phyloP scores from a whole-genome alignment of 2,888 invertebrate genomes.

The Mesochorus sp. region DNA sequence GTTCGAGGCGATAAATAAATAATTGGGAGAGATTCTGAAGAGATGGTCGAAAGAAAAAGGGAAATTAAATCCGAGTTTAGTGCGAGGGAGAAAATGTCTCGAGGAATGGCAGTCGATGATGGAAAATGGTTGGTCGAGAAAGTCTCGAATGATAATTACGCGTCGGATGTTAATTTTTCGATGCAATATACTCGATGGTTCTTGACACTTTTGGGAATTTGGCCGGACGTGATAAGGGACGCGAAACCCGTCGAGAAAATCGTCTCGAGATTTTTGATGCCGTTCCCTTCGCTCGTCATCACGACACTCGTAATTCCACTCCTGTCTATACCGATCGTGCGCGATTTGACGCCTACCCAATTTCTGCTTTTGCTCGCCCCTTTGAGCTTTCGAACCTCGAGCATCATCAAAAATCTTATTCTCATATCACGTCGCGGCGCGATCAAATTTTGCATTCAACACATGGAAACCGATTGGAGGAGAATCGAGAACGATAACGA shows the following conservation, averaged over 20 bases:
- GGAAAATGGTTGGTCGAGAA: not conserved
- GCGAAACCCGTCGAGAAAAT: slow-evolving; percentile 25
- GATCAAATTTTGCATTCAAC: slow-evolving; percentile 58
- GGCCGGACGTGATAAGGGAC: slow-evolving; percentile 45
- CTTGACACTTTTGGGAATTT: slow-evolving; percentile 54
- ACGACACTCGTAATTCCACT: slow-evolving; percentile 18
- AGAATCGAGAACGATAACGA: slow-evolving; percentile 31
- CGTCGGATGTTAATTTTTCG: slow-evolving; percentile 7
- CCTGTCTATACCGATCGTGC: slow-evolving; percentile 24
- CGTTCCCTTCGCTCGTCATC: slow-evolving; percentile 28
- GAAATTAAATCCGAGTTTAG: not conserved
- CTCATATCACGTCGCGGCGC: slow-evolving; percentile 39
- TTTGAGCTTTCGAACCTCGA: slow-evolving; percentile 46
- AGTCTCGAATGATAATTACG: slow-evolving; percentile 36
- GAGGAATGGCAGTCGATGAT: slow-evolving; percentile 1
- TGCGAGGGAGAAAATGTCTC: not conserved
- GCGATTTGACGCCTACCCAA: slow-evolving; percentile 21
- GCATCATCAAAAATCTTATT: slow-evolving; percentile 44
- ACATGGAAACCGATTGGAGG: slow-evolving; percentile 67
- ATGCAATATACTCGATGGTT: slow-evolving; percentile 56
- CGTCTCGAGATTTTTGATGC: slow-evolving; percentile 23
- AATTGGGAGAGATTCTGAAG: too few species aligned
- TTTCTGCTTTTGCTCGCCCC: slow-evolving; percentile 44
- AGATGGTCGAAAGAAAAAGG: too few species aligned
- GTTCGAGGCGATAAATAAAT: too few species aligned